Percentiles rank a stretch among this genome's conserved stretches.
Evolutionary conservation across 2,888 invertebrate species (phyloP).

Genomic region (Muschampia plurimacula): DNA sequence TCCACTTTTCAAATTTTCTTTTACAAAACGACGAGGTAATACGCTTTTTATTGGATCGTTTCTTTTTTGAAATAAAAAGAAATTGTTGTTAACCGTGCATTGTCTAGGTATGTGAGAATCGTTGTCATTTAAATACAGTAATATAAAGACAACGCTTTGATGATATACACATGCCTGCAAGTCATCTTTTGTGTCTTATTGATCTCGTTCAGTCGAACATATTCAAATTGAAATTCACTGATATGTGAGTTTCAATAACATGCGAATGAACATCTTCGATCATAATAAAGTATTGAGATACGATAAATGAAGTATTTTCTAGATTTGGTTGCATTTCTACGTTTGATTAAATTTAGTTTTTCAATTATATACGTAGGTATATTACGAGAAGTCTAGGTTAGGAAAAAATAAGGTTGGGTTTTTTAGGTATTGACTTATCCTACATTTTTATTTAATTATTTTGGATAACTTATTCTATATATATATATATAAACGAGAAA

Average conservation of each 20-base stretch:
- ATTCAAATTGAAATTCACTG: constrained; percentile 35
- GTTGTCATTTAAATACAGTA: constrained; percentile 46
- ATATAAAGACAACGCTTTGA: constrained; percentile 42
- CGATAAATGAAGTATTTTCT: neutral
- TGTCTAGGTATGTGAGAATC: constrained; percentile 33
- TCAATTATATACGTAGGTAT: too few relatives aligned
- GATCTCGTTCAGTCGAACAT: constrained; percentile 31
- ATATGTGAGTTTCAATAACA: constrained; percentile 36
- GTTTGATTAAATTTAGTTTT: neutral
- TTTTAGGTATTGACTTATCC: too few relatives aligned
- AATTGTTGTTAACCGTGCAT: constrained; percentile 63
- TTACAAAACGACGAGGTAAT: constrained; percentile 73
- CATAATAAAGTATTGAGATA: constrained; percentile 18
- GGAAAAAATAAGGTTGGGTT: too few relatives aligned
- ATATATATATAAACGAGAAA: too few relatives aligned
- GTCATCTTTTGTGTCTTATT: constrained; percentile 39
- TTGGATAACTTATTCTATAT: too few relatives aligned
- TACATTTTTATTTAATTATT: too few relatives aligned
- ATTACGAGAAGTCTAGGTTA: too few relatives aligned
- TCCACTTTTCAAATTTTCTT: constrained; percentile 69
- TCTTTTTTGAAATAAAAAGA: constrained; percentile 70
- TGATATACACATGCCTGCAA: constrained; percentile 31
- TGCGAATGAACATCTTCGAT: constrained; percentile 25
- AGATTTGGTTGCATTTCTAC: neutral
- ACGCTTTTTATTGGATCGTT: constrained; percentile 75